Evolutionary conservation across 92 coral and sea anemone species (phyloP).

Genomic region (Bergia sp.): DNA sequence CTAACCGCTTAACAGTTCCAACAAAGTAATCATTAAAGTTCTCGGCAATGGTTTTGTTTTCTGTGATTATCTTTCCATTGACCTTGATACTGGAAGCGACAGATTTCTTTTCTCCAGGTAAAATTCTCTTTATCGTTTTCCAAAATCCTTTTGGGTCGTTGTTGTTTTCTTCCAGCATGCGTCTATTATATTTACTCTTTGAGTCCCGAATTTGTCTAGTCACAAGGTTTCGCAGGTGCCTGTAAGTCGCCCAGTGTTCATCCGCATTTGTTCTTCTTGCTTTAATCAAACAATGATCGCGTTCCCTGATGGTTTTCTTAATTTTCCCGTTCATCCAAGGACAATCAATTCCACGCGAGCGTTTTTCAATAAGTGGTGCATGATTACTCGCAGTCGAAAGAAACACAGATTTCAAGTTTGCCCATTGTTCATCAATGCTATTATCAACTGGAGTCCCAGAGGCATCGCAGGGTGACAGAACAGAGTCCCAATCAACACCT

Average conservation of each 20-base stretch:
- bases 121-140: conserved; percentile 40
- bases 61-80: conserved; percentile 22
- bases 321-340: too few relatives aligned
- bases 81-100: conserved; percentile 13
- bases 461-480: too few relatives aligned
- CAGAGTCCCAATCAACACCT: too few relatives aligned
- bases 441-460: too few relatives aligned
- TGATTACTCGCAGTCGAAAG: too few relatives aligned
- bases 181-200: conserved; percentile 38
- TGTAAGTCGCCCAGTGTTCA: conserved; percentile 41
- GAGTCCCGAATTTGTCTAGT: conserved; percentile 26
- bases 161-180: too few relatives aligned
- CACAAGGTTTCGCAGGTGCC: conserved; percentile 30
- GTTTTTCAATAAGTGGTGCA: too few relatives aligned
- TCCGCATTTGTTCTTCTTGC: too few relatives aligned
- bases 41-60: conserved; percentile 16
- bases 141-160: conserved; percentile 7
- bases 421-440: too few relatives aligned
- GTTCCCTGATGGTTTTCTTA: too few relatives aligned
- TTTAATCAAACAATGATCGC: conserved; percentile 50
- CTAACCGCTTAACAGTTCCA: conserved; percentile 33
- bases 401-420: too few relatives aligned
- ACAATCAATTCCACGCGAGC: too few relatives aligned
- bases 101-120: conserved; percentile 23
- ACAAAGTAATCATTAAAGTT: conserved; percentile 31